Percentiles rank a stretch among this genome's conserved stretches.
phyloP scores from a whole-genome alignment of 2,113 vertebrate species.

The Engraulis encrasicolus region DNA sequence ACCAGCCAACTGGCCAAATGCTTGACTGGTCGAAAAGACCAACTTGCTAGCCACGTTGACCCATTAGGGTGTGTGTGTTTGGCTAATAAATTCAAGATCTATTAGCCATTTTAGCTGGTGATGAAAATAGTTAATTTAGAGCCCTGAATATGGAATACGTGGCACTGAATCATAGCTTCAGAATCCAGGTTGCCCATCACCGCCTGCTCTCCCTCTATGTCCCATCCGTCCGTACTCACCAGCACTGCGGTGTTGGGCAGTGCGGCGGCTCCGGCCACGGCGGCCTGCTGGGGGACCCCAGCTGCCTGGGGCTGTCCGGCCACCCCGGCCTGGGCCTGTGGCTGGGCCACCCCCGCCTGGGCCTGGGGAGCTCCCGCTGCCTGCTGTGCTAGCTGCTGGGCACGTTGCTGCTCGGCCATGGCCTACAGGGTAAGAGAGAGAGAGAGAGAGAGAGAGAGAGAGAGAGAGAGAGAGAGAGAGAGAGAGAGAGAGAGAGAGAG shows the following conservation, averaged over 20 bases:
- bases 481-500: neutral
- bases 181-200: too few species aligned
- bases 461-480: neutral
- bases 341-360: slow-evolving; percentile 68
- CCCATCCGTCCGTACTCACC: slow-evolving; percentile 75
- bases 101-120: too few species aligned
- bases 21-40: too few species aligned
- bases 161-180: too few species aligned
- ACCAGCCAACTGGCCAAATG: too few species aligned
- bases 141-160: too few species aligned
- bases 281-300: slow-evolving; percentile 80
- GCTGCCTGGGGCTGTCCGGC: slow-evolving; percentile 56
- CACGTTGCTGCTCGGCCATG: slow-evolving; percentile 88
- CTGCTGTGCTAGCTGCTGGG: slow-evolving; percentile 74
- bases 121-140: too few species aligned
- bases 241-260: slow-evolving; percentile 88
- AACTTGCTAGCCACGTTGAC: too few species aligned
- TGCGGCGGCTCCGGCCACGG: slow-evolving; percentile 78
- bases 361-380: slow-evolving; percentile 73
- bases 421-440: slow-evolving; percentile 67
- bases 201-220: too few species aligned
- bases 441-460: neutral
- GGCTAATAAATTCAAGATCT: too few species aligned
- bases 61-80: too few species aligned
- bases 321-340: slow-evolving; percentile 74